These are phyloP conservation scores for Megaleporinus macrocephalus DNA, from an alignment of 2,113 vertebrate species.

Conservation along the genomic window DNA sequence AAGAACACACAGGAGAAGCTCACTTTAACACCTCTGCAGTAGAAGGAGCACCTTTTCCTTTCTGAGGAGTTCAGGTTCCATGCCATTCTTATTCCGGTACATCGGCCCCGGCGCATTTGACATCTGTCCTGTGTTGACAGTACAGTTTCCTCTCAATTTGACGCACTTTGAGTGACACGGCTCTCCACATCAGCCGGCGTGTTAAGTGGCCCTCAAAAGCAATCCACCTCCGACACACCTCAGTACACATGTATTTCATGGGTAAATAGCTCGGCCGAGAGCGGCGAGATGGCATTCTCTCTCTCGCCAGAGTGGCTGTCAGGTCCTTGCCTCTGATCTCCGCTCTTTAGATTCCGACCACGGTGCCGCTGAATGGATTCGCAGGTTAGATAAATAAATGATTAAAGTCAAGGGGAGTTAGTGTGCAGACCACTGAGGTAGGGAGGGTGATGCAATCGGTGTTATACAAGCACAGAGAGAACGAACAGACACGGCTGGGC, in stretches of 20 bases:
- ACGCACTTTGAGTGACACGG: conserved; percentile 24
- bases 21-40: background rate
- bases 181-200: conserved; percentile 29
- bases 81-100: background rate
- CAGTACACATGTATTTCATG: conserved; percentile 50
- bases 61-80: background rate
- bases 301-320: conserved; percentile 70
- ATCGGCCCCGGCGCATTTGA: background rate
- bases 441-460: conserved; percentile 34
- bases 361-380: conserved; percentile 65
- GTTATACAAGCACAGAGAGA: background rate
- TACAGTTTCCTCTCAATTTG: conserved; percentile 37
- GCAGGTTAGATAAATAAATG: conserved; percentile 78
- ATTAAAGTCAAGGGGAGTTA: conserved; percentile 71
- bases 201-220: conserved; percentile 52
- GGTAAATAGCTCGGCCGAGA: conserved; percentile 60
- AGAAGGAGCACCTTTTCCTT: background rate
- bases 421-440: conserved; percentile 69
- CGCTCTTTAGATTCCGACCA: conserved; percentile 72
- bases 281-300: conserved; percentile 69
- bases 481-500: background rate
- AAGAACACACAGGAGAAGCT: too few relatives aligned
- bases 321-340: conserved; percentile 68
- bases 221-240: conserved; percentile 59
- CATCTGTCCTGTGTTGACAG: conserved; percentile 32